A percentile compares a stretch with the other conserved stretches of the same genome.
Evolutionary conservation across 1,140 invertebrate species (phyloP).

Genomic region (Gryon sp.): DNA sequence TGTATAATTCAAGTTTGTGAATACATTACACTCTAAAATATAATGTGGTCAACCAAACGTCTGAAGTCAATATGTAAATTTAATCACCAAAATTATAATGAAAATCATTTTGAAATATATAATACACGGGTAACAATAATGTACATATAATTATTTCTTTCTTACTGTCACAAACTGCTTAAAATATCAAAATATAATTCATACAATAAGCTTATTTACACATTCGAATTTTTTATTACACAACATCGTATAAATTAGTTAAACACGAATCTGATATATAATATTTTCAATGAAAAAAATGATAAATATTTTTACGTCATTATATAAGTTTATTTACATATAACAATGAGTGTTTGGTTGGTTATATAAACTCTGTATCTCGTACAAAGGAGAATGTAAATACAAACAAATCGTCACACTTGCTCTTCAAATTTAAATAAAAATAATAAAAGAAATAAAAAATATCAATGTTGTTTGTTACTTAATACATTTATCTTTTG

Average conservation of each 20-base stretch:
- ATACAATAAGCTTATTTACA: too few relatives aligned
- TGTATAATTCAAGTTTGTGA: constrained; percentile 12
- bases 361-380: constrained; percentile 21
- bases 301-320: neutral
- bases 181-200: too few relatives aligned
- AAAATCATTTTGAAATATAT: constrained; percentile 20
- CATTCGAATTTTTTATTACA: too few relatives aligned
- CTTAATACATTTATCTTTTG: too few relatives aligned
- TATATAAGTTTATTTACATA: constrained; percentile 10
- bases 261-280: too few relatives aligned
- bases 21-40: constrained; percentile 21
- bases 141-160: too few relatives aligned
- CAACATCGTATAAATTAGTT: too few relatives aligned
- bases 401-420: constrained; percentile 42
- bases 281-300: too few relatives aligned
- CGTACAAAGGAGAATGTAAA: constrained; percentile 24
- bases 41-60: constrained; percentile 20
- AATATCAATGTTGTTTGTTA: constrained; percentile 21
- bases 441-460: constrained; percentile 37
- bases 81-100: constrained; percentile 17
- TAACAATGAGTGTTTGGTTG: constrained; percentile 22
- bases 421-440: constrained; percentile 42
- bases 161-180: too few relatives aligned
- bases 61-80: constrained; percentile 48
- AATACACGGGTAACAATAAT: too few relatives aligned